Conservation (phyloP, 2,797 vertebrate genomes). For the Diplodus puntazzo region DNA sequence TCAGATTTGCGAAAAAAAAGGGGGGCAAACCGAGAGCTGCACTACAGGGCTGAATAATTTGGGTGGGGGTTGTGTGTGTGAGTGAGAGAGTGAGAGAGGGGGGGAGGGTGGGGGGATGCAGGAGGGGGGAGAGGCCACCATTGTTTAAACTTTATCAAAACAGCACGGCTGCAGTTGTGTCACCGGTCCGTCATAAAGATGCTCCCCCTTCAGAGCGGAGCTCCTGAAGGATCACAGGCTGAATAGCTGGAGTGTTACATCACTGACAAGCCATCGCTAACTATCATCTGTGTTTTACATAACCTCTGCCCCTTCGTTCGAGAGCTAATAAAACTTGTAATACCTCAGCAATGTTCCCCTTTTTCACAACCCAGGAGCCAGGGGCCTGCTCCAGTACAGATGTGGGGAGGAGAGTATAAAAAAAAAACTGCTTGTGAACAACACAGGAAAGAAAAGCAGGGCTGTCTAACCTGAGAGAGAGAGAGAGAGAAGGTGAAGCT, state of each 20-base stretch:
- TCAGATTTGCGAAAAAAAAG: conserved; percentile 58
- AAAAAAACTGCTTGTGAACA: conserved; percentile 39
- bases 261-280: conserved; percentile 55
- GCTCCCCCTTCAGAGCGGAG: conserved; percentile 48
- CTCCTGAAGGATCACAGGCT: conserved; percentile 52
- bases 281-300: conserved; percentile 45
- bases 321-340: conserved; percentile 47
- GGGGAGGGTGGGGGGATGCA: conserved; percentile 8
- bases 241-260: conserved; percentile 58
- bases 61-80: conserved; percentile 33
- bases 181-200: conserved; percentile 50
- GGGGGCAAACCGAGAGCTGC: conserved; percentile 67
- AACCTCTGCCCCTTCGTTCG: conserved; percentile 16
- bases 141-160: conserved; percentile 71
- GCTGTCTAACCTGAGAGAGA: not conserved
- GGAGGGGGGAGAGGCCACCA: conserved; percentile 15
- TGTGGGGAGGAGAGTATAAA: not conserved
- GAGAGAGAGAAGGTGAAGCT: conserved; percentile 10
- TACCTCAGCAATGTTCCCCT: conserved; percentile 13
- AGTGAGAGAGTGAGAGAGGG: not conserved
- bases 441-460: not conserved
- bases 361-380: conserved; percentile 22
- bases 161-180: conserved; percentile 51
- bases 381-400: not conserved
- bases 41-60: conserved; percentile 66